Base-by-base conservation (phyloP, 2,888 invertebrate genomes). In the Eristalis pertinax region DNA sequence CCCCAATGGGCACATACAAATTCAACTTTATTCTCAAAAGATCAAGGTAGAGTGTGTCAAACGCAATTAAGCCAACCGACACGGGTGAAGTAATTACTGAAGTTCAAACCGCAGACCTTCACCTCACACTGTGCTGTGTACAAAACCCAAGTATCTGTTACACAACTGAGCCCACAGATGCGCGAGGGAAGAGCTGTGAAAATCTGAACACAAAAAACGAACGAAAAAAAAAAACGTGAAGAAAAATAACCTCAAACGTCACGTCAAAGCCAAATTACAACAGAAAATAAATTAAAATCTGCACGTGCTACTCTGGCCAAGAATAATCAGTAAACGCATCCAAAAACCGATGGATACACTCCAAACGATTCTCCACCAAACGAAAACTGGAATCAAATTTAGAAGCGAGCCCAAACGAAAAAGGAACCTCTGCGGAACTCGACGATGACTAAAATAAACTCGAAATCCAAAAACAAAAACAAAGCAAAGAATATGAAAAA, bases 381-480 rank as follows among this genome's bases (percentile, higher is more conserved):
- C 58, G 68, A 87, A 81, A 87, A 80, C 87, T 87, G 83, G 87
- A 87, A 87, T 83, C 29, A 60, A 70, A 79, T 73, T 74, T 80
- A 70, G 70, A 82, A 38, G 56, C 64, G 74, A 32, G 22, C 43
- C 56, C 75, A 79, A 79, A n/a, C 75, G 63, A 83, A 83, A 75
- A 80, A 84, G 19, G 50, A 50, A n/a, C 50, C 50, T 50, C 50
- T 50, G 19, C 50, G 62, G 83, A 76, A 69, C 72, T 77, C 75
- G 64, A 78, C 69, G 65, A 79, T 50, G 68, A 79, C 72, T 68
- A 79, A 87, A 84, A 87, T 77, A 87, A 84, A 76, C 73, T 78
- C 64, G 62, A 65, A 76, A 85, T 50, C n/a, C 50, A 50, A 50
- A 50, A 50, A 50, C 19, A 50, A 63, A 41, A 38, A 43, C 19